Percentiles rank a stretch among this genome's conserved stretches.
Evolutionary conservation across 2,113 vertebrate genomes (phyloP).

Genomic region (Noturus placidus): DNA sequence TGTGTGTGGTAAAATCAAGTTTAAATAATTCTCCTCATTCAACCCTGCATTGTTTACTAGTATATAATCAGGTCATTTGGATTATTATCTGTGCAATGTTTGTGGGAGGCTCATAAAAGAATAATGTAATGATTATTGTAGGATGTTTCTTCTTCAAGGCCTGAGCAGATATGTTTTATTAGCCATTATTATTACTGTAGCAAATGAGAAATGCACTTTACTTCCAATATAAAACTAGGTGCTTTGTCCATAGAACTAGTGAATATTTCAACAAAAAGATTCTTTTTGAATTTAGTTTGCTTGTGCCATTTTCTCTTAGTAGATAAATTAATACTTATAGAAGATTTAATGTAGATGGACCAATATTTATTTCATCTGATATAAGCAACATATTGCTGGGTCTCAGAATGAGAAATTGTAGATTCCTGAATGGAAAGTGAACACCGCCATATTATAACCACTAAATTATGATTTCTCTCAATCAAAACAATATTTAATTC

Average conservation of each 20-base stretch:
- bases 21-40: background rate
- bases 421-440: background rate
- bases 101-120: background rate
- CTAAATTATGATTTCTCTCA: background rate
- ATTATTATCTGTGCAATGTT: constrained; percentile 11
- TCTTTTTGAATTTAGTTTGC: constrained; percentile 46
- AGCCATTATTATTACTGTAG: constrained; percentile 29
- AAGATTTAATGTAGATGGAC: background rate
- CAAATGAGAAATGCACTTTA: constrained; percentile 68
- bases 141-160: background rate
- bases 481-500: background rate
- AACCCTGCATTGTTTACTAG: background rate
- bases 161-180: constrained; percentile 10
- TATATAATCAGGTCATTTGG: background rate
- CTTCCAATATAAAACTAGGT: constrained; percentile 52
- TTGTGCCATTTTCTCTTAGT: constrained; percentile 47
- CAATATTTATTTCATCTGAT: background rate
- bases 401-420: background rate
- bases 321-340: background rate
- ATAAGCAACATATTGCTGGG: background rate
- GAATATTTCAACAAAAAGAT: constrained; percentile 61
- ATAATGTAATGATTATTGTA: background rate
- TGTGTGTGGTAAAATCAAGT: background rate
- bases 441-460: background rate
- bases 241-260: constrained; percentile 62